Evolutionary conservation across 2,113 vertebrate genomes (phyloP).

Genomic region (Crotalus horridus): DNA sequence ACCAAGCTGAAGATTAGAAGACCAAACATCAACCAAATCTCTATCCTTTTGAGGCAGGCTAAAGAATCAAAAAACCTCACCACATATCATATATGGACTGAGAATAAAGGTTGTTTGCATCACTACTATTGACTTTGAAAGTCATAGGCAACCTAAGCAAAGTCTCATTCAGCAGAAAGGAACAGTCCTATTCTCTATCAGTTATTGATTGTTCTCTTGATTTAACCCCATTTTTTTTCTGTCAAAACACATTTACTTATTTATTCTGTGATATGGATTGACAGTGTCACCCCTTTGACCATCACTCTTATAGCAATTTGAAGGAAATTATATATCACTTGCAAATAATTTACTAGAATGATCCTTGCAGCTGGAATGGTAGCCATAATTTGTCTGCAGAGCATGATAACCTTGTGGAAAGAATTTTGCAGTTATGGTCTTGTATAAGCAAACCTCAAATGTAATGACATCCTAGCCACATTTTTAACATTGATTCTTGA

Average conservation of each 20-base stretch:
- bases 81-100: neutral
- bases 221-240: constrained; percentile 51
- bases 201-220: constrained; percentile 41
- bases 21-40: neutral
- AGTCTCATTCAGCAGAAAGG: neutral
- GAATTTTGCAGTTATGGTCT: neutral
- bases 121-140: neutral
- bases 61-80: neutral
- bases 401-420: neutral
- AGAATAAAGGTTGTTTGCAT: neutral
- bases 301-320: constrained; percentile 35
- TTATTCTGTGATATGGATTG: constrained; percentile 40
- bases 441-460: neutral
- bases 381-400: neutral
- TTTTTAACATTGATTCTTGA: neutral
- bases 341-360: constrained; percentile 32
- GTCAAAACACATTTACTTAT: constrained; percentile 52
- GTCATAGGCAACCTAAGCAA: neutral
- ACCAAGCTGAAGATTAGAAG: neutral
- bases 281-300: constrained; percentile 19
- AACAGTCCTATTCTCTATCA: constrained; percentile 6
- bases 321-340: constrained; percentile 47
- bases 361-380: constrained; percentile 8
- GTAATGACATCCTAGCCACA: constrained; percentile 16
- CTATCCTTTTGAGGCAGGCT: neutral